Evolutionary conservation across 2,113 vertebrate species (phyloP).

Genomic region (Aptenodytes forsteri): DNA sequence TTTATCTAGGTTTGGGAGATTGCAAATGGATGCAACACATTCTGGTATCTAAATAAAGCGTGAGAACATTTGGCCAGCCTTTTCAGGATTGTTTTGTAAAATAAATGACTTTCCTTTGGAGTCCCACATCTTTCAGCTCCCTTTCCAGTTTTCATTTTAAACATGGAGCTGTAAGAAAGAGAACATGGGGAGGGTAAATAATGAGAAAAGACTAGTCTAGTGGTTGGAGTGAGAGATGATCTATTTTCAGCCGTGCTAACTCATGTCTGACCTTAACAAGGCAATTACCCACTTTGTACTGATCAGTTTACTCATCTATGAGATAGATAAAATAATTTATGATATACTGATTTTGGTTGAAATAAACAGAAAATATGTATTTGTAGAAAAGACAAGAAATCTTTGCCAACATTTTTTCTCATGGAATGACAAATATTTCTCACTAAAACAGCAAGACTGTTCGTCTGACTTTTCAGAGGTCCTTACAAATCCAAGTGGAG

Average conservation of each 20-base stretch:
- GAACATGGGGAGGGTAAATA: background rate
- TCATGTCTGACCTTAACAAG: background rate
- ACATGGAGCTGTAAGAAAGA: background rate
- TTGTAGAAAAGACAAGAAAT: background rate
- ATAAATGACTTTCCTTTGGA: background rate
- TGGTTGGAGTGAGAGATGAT: background rate
- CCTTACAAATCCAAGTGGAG: background rate
- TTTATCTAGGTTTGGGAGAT: slow-evolving; percentile 12
- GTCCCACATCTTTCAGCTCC: background rate
- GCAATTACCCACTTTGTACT: background rate
- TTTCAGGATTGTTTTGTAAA: background rate
- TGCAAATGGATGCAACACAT: background rate
- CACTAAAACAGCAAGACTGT: background rate
- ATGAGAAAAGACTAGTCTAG: background rate
- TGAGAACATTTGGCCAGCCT: background rate
- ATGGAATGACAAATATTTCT: background rate
- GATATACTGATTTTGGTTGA: background rate
- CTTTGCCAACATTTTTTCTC: background rate
- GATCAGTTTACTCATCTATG: background rate
- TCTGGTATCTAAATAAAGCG: background rate
- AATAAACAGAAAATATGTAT: background rate
- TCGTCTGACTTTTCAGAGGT: background rate
- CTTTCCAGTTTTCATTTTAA: background rate
- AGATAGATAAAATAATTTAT: background rate
- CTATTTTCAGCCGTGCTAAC: background rate